Evolutionary conservation across 23 tunicate species (phyloP), one percentile per base, ranked within the genome.

Genomic region (Pegea sp.): DNA sequence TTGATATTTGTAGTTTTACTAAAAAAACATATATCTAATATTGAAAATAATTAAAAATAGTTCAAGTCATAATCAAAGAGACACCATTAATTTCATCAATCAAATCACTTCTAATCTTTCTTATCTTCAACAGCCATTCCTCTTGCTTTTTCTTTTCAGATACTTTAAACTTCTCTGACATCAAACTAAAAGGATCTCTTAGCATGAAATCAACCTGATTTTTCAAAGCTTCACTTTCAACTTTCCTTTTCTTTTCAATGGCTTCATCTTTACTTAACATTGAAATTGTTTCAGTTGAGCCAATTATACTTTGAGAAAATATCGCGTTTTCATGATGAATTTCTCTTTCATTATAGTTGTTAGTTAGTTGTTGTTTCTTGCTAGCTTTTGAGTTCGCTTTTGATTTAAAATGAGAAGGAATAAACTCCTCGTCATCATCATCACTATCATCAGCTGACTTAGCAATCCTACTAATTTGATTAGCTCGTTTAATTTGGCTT

Each of bases 271-370:
- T 23, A 16, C 64, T 30, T 0, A 84, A 63, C 43, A 59, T 29
- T 23, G 60, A 44, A 16, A 8, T 16, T 38, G 46, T n/a, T n/a
- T n/a, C 46, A 16, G 13, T 38, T 38, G 16, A 8, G 13, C 16
- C 16, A 11, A 38, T 16, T 38, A 16, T 8, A 26, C 50, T 32
- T 33, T 84, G 74, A 54, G 84, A 84, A 46, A 84, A 84, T 68
- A 84, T 84, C 52, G 95, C 95, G 42, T 57, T 34, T 44, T 84
- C 86, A 58, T 84, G 95, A 46, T 64, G 46, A 54, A 59, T 71
- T 48, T 84, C 95, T 24, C 73, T 72, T 30, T 69, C 71, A 20
- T 31, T 69, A 24, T 57, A 61, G 31, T 53, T 54, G 73, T 75
- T 48, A 4, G 28, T 24, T 27, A 29, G 23, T 2, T n/a, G 24